Base-by-base conservation (phyloP, 2,113 vertebrate genomes). In the Phodopus roborovskii region DNA sequence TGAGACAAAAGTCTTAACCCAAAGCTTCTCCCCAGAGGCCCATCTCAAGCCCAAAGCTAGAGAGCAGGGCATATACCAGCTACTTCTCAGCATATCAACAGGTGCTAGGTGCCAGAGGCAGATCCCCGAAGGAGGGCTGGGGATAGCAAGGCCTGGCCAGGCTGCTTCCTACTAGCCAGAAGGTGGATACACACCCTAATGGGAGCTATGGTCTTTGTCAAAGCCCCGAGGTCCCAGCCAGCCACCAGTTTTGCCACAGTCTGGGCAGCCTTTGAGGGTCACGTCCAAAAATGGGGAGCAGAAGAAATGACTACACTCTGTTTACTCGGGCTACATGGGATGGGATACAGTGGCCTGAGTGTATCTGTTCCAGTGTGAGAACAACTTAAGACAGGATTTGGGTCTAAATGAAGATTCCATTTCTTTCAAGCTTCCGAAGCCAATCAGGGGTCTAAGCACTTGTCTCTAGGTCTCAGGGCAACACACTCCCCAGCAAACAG, bases 351-450 rank as follows among this genome's bases (percentile, higher is more conserved):
- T 3, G n/a, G 26, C 50, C 70, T 75, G n/a, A 62, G 87, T 42
- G 15, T 42, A 9, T 39, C 0, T 10, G 83, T 36, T 45, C 10
- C 0, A 0, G 26, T 22, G 20, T 1, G 45, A 10, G 17, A 53
- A 20, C 0, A 1, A 10, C 36, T n/a, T 36, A 24, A 64, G 53
- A 93, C 3, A 17, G 45, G 58, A 17, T 90, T 62, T 56, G 2
- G 4, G 45, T 89, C 70, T 36, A 79, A 75, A 56, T 0, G 28
- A 75, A 50, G 26, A 36, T 26, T 24, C 39, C 11, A 48, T 70
- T 75, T 85, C 77, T 33, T 62, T 17, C 33, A 26, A 82, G 77
- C 53, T 42, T 13, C 0, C 1, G 85, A 78, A 95, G 82, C 77
- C 82, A 19, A 22, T 42, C 33, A 22, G 45, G 2, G 10, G 10